Percentiles rank a stretch among this genome's conserved stretches.
Evolutionary conservation across 1,140 invertebrate genomes (phyloP).

Genomic region (Tetramorium simillimum): DNA sequence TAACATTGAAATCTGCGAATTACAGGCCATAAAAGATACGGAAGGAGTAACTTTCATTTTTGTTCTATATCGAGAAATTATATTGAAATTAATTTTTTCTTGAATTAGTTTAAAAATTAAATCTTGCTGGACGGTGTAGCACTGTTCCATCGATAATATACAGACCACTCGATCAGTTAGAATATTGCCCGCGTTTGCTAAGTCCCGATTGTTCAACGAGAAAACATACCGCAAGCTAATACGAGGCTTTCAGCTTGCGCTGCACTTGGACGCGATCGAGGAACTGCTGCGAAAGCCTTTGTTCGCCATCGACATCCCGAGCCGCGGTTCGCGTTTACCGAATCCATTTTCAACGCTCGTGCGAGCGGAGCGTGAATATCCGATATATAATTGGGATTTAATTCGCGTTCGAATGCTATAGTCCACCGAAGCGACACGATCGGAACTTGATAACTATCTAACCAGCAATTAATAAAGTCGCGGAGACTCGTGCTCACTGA

Average conservation of each 20-base stretch:
- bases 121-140: not conserved
- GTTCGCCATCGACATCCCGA: constrained; percentile 13
- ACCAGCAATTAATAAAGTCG: constrained; percentile 21
- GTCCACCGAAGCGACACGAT: constrained; percentile 4
- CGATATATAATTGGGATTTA: constrained; percentile 39
- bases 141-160: not conserved
- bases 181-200: not conserved
- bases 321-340: not conserved
- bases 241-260: constrained; percentile 6
- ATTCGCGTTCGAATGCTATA: not conserved
- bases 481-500: not conserved
- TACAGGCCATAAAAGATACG: not conserved
- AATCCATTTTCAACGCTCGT: constrained; percentile 38
- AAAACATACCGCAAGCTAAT: not conserved
- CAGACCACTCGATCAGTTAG: not conserved
- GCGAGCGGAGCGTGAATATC: constrained; percentile 27
- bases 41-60: not conserved
- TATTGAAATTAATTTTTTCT: not conserved
- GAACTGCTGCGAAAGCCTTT: not conserved
- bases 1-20: not conserved
- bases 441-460: constrained; percentile 35
- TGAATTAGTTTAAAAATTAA: not conserved
- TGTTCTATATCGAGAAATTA: not conserved
- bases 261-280: constrained; percentile 17
- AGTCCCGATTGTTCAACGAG: not conserved